phyloP scores from a whole-genome alignment of 1,140 invertebrate genomes.

The Acyrthosiphon pisum region DNA sequence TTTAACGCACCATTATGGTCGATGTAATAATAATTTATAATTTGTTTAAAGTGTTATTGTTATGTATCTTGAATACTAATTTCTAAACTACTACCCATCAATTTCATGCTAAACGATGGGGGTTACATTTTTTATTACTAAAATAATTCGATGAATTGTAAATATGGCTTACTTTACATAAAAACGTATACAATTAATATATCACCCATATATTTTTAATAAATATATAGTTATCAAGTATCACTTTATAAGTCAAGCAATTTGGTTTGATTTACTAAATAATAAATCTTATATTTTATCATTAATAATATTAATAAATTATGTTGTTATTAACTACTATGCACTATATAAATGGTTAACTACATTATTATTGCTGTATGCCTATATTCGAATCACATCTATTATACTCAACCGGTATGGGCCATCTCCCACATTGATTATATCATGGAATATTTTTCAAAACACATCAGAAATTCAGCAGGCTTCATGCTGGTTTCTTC shows the following conservation, averaged over 20 bases:
- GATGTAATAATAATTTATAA: slow-evolving; percentile 7
- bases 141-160: slow-evolving; percentile 3
- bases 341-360: too few relatives aligned
- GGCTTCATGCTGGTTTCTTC: neutral
- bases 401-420: neutral
- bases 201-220: neutral
- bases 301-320: too few relatives aligned
- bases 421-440: neutral
- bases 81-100: neutral
- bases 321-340: neutral
- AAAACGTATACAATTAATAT: neutral
- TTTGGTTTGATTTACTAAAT: neutral
- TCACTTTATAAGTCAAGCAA: neutral
- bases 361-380: neutral
- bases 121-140: neutral
- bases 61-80: slow-evolving; percentile 33
- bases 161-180: neutral
- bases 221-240: neutral
- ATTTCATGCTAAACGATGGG: neutral
- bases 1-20: neutral
- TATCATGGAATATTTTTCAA: slow-evolving; percentile 2
- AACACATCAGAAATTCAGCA: neutral
- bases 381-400: neutral
- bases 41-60: slow-evolving; percentile 32
- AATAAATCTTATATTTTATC: neutral